Percentiles rank a stretch among this genome's conserved stretches.
Conservation (phyloP, 2,888 invertebrate genomes). For the Prenolepis imparis region DNA sequence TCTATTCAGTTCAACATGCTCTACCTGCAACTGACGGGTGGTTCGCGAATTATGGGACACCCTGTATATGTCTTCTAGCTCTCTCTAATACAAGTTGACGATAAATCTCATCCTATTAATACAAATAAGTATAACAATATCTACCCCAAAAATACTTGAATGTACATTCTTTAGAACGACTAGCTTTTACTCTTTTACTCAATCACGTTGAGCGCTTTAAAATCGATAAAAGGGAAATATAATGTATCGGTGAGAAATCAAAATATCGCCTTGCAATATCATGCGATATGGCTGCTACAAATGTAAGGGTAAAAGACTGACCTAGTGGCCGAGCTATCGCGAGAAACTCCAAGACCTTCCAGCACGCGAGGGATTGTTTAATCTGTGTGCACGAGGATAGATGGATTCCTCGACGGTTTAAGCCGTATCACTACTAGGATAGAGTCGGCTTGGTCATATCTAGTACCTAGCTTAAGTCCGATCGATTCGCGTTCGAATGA, state of each 20-base stretch:
- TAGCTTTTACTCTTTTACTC: neutral
- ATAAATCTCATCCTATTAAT: neutral
- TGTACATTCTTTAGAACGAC: neutral
- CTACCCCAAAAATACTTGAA: neutral
- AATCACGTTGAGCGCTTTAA: neutral
- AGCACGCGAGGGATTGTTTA: slow-evolving; percentile 76
- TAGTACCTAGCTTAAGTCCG: slow-evolving; percentile 18
- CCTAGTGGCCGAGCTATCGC: slow-evolving; percentile 77
- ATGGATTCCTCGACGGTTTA: slow-evolving; percentile 60
- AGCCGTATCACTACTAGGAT: slow-evolving; percentile 58
- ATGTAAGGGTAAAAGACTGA: slow-evolving; percentile 72
- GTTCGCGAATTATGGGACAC: too few relatives aligned
- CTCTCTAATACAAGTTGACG: neutral
- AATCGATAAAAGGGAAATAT: neutral
- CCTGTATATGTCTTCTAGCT: neutral
- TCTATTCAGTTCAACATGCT: too few relatives aligned
- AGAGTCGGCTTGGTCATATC: slow-evolving; percentile 47
- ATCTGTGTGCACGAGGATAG: slow-evolving; percentile 70
- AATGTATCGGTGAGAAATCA: slow-evolving; percentile 60
- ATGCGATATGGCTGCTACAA: slow-evolving; percentile 45
- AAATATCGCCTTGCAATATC: slow-evolving; percentile 68
- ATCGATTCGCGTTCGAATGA: slow-evolving; percentile 42
- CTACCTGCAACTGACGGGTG: too few relatives aligned
- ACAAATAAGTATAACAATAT: neutral
- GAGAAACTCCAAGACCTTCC: slow-evolving; percentile 70